phyloP scores from a whole-genome alignment of 1,140 invertebrate genomes.

The Glossosoma conforme region DNA sequence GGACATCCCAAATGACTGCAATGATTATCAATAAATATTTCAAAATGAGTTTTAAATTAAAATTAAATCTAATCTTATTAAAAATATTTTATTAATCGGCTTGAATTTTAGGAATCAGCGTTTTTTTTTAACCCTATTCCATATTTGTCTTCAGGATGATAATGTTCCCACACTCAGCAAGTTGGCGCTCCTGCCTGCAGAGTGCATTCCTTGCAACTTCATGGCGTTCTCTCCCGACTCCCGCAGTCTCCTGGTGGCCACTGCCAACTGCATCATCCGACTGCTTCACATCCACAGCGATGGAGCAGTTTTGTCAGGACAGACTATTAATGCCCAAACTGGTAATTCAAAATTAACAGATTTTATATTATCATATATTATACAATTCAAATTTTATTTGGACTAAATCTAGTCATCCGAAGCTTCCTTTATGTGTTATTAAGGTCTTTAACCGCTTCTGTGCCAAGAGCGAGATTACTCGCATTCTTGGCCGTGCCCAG shows the following conservation, averaged over 20 bases:
- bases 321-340: constrained; percentile 37
- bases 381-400: constrained; percentile 7
- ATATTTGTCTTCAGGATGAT: constrained; percentile 40
- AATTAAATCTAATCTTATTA: constrained; percentile 19
- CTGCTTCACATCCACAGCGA: constrained; percentile 42
- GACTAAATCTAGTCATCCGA: background rate
- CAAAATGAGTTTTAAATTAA: background rate
- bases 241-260: constrained; percentile 36
- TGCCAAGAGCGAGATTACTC: too few relatives aligned
- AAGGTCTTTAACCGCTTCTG: constrained; percentile 11
- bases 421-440: constrained; percentile 1
- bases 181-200: constrained; percentile 38
- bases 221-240: constrained; percentile 47
- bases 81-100: constrained; percentile 13
- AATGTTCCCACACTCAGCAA: constrained; percentile 45
- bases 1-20: background rate
- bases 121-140: constrained; percentile 14
- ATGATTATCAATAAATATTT: background rate
- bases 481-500: too few relatives aligned
- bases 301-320: constrained; percentile 38
- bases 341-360: constrained; percentile 36
- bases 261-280: constrained; percentile 32
- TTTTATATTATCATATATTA: constrained; percentile 1
- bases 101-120: constrained; percentile 1
- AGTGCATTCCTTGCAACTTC: constrained; percentile 41